A percentile compares a stretch with the other conserved stretches of the same genome.
phyloP scores from a whole-genome alignment of 2,797 vertebrate genomes.

The Yasuhikotakia modesta region DNA sequence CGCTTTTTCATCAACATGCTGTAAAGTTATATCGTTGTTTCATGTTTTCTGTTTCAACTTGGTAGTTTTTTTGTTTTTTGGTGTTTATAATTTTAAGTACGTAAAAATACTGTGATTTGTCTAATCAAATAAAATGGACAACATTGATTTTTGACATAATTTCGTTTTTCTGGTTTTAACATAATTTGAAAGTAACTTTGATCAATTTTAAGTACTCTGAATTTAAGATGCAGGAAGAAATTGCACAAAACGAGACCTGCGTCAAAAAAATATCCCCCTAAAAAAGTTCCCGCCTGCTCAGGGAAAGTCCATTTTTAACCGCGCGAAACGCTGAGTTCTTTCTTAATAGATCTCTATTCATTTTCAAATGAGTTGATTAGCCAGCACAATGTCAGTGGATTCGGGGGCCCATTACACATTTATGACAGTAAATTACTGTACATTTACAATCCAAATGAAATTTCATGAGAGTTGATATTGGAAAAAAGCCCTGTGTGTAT shows the following conservation, averaged over 20 bases:
- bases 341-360: constrained; percentile 86
- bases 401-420: constrained; percentile 86
- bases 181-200: background rate
- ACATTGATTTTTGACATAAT: background rate
- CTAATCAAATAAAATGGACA: background rate
- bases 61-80: constrained; percentile 17
- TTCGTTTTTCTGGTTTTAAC: background rate
- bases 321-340: constrained; percentile 76
- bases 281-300: constrained; percentile 68
- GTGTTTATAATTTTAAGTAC: background rate
- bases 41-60: constrained; percentile 60
- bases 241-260: background rate
- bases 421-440: constrained; percentile 87
- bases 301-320: constrained; percentile 75
- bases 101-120: background rate
- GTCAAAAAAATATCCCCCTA: background rate
- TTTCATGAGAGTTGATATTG: constrained; percentile 83
- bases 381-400: constrained; percentile 84
- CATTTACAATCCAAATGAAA: constrained; percentile 90
- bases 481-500: constrained; percentile 68
- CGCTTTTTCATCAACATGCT: constrained; percentile 61
- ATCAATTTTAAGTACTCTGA: background rate
- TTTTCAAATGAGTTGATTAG: constrained; percentile 88
- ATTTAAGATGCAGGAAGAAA: background rate
- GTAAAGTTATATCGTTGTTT: constrained; percentile 67